Base-by-base conservation (phyloP, 2,113 vertebrate genomes). In the Esox niger region DNA sequence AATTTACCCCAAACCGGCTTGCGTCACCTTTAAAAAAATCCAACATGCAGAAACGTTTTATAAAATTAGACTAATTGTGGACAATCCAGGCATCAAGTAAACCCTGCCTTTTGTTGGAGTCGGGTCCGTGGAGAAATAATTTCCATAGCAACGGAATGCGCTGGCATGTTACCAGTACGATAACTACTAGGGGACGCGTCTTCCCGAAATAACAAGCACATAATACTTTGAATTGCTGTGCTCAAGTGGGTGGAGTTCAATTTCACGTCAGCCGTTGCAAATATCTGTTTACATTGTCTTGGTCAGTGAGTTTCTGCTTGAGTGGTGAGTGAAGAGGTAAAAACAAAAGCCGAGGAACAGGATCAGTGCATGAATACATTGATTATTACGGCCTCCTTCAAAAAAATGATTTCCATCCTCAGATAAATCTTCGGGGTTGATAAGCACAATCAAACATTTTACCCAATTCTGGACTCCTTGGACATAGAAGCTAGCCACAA, bases 141-240 rank as follows among this genome's bases (percentile, higher is more conserved):
- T 75, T 79, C 89, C 79, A 87, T 91, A 76, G 87, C 73, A 90
- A 92, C 90, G 47, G 64, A 68, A 77, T 71, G 77, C 66, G n/a
- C 38, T 10, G 38, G 15, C 17, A 11, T n/a, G n/a, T n/a, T n/a
- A n/a, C n/a, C n/a, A n/a, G n/a, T n/a, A n/a, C n/a, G n/a, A n/a
- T 15, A 43, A 43, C 17, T 15, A 32, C 79, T 33, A 57, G 60
- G 31, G 20, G 58, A 49, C 2, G n/a, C n/a, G n/a, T n/a, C n/a
- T 7, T n/a, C 49, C 25, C 2, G 58, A 27, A 20, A 60, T 32
- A 8, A 30, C 17, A 20, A 10, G 29, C 27, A 2, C 15, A 43
- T 43, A 15, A 10, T 17, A 43, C 17, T 0, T 27, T 67, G 26
- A 59, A 27, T 30, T 26, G 7, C 15, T 59, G 59, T 20, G 30